Evolutionary conservation across 2,797 vertebrate species (phyloP), one percentile per base, ranked within the genome.

Genomic region (Capromys pilorides): DNA sequence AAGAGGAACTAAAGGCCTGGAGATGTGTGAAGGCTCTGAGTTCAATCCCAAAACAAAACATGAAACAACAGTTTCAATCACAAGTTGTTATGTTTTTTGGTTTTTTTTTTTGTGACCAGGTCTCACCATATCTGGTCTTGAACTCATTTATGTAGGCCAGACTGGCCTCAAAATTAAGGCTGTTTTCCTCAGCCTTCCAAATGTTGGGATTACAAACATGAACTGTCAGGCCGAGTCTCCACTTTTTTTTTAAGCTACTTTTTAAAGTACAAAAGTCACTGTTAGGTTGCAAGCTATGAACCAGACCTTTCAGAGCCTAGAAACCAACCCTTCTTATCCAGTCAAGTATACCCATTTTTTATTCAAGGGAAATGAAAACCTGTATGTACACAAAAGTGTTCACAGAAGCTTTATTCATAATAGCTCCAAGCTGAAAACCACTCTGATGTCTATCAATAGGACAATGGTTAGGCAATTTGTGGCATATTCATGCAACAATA

Each of bases 191-290:
- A 41, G 71, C 22, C 22, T 73, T 36, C 21, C 69, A 73, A 41
- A 12, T 26, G 71, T 21, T 24, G 10, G 71, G 11, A 73, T 75
- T 75, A 45, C 41, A 75, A 75, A 22, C 71, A 45, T 39, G 26
- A 0, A 41, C 41, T 6, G 26, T 5, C 11, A 14, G 71, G 39
- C 12, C 12, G 24, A 75, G 11, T 12, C 12, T 28, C 71, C 45
- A 14, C 6, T 45, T 41, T 69, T n/a, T n/a, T 69, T 69, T 75
- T 14, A 77, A 77, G 41, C 73, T 77, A 85, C 21, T 19, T 45
- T 94, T 82, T 82, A 66, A 91, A 94, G 39, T 33, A 73, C 75
- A 93, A 93, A 80, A 88, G 8, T 10, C 79, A 88, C 77, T 77
- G 28, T 91, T 36, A 87, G 18, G 51, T 14, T 54, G 41, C 39